Evolutionary conservation across 2,888 invertebrate species (phyloP), one percentile per base, ranked within the genome.

Genomic region (Sminthurinus aureus): DNA sequence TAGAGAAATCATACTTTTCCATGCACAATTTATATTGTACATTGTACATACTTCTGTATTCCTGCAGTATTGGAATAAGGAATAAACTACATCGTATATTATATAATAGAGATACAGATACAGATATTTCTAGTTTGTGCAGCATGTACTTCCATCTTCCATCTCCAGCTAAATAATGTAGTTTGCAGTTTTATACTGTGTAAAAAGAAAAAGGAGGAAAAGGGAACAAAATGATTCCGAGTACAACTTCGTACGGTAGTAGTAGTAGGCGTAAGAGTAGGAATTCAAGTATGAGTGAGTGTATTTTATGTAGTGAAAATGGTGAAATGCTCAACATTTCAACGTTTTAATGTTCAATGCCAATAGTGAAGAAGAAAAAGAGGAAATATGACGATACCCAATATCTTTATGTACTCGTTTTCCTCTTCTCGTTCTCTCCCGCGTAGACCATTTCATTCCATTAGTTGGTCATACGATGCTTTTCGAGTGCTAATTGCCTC

Each of bases 401-500:
- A 76, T 76, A 82, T 38, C 38, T 38, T 38, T 38, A 38, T 38
- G 38, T 38, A 38, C 38, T 38, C 38, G 38, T 4, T 38, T 38
- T 38, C 38, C 38, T 6, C 3, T 38, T 38, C 38, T 38, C 38
- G 38, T 1, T 1, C 67, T 66, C 75, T 26, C 67, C 67, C 82
- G 64, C 38, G 76, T 82, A 75, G 38, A 76, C 84, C 84, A 84
- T 84, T 82, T 84, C 84, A 84, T 84, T 84, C 84, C 84, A 84
- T 84, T 84, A 84, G 84, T 79, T 84, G 80, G 80, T 81, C 80
- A 81, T 81, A 81, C 84, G 83, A 84, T 85, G 85, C 83, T 83
- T 81, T 81, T 83, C 74, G 86, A 85, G 86, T 86, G 86, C 86
- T 87, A 87, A 87, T 87, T 87, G 87, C 86, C 87, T 87, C 85